Base-by-base conservation (phyloP, 2,888 invertebrate species). In the Sinotaia quadrata region DNA sequence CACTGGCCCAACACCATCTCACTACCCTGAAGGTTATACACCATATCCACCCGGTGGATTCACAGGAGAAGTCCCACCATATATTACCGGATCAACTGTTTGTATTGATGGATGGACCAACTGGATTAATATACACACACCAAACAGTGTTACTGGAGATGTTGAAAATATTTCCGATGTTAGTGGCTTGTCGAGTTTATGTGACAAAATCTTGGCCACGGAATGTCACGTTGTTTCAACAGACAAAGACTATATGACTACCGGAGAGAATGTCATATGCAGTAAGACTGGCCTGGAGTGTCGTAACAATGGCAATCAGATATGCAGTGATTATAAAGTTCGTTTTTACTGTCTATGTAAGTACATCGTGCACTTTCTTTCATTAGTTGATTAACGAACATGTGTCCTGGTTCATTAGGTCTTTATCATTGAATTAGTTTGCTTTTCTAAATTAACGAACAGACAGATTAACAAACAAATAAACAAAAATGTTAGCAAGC, bases 281-380 rank as follows among this genome's bases (percentile, higher is more conserved):
- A 79, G 83, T 63, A 84, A 94, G 68, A 90, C 90, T 18, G 95
- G 95, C 0, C 89, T 95, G 0, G 87, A 92, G 4, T 95, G 95
- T 84, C 89, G 87, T 68, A 88, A 84, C 61, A 77, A 62, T 31
- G 75, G 75, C 5, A 74, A 75, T 31, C 76, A 80, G 67, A 75
- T 61, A 15, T 87, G 87, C 69, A 67, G 77, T 15, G 85, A 87
- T 67, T 87, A 86, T 70, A 82, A 85, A 76, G 77, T 85, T 33
- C 68, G 81, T 41, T 86, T 84, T 74, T 86, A 78, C 72, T 87
- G 87, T 68, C 87, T 90, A 66, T 94, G 80, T 81, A 72, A 78
- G 81, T 76, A n/a, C n/a, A n/a, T n/a, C n/a, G n/a, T n/a, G n/a
- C n/a, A n/a, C n/a, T n/a, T n/a, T n/a, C n/a, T n/a, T n/a, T n/a